These are phyloP conservation scores for Apamea monoglypha DNA, from an alignment of 2,888 invertebrate species.

Conservation along the genomic window DNA sequence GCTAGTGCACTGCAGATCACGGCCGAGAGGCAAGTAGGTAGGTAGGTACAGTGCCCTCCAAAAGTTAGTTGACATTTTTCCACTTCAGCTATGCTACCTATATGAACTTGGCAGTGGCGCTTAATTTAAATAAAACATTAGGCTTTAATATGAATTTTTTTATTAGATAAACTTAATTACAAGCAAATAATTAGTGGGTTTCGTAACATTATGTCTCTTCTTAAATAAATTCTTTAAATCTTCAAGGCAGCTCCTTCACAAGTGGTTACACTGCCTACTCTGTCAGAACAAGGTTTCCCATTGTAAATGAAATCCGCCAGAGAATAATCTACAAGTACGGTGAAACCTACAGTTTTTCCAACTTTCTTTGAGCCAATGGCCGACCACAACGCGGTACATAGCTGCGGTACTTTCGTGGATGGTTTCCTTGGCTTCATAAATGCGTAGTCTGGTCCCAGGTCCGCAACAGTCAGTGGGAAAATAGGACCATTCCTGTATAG, in stretches of 20 bases:
- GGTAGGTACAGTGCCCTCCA: no score
- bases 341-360: conserved; percentile 42
- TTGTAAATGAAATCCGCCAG: conserved; percentile 31
- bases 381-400: conserved; percentile 42
- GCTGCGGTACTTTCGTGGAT: conserved; percentile 31
- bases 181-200: not conserved
- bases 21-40: no score
- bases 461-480: conserved; percentile 75
- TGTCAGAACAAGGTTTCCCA: conserved; percentile 45
- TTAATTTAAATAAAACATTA: no score
- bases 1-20: no score
- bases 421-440: conserved; percentile 41
- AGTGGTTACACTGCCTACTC: conserved; percentile 37
- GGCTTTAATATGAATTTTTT: no score
- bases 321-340: conserved; percentile 12
- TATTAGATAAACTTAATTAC: not conserved
- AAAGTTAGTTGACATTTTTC: no score
- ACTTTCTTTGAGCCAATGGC: conserved; percentile 47
- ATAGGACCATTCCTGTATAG: conserved; percentile 82
- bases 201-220: no score
- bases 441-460: conserved; percentile 83
- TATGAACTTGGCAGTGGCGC: no score
- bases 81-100: no score
- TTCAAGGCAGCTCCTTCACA: conserved; percentile 46
- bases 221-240: not conserved